A percentile compares a stretch with the other conserved stretches of the same genome.
These are phyloP conservation scores for Drosophila tanythrix DNA, from an alignment of 2,888 invertebrate genomes.

Conservation along the genomic window DNA sequence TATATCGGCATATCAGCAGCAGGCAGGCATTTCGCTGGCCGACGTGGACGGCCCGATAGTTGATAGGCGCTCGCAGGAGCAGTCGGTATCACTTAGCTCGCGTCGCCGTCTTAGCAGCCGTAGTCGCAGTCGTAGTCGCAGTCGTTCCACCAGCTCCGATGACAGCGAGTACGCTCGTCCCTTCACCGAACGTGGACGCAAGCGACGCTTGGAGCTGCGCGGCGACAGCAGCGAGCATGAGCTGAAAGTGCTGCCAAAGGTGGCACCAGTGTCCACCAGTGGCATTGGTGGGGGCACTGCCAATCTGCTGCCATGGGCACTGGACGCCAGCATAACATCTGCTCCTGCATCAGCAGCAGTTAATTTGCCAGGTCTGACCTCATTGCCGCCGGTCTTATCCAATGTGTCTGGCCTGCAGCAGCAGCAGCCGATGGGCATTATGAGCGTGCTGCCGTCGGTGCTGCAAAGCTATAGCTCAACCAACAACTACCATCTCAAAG, in stretches of 20 bases:
- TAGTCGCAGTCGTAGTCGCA: slow-evolving; percentile 77
- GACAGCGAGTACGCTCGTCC: slow-evolving; percentile 66
- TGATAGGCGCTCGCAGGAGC: slow-evolving; percentile 25
- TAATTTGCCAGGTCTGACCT: slow-evolving; percentile 11
- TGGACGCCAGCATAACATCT: slow-evolving; percentile 3
- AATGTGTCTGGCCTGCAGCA: slow-evolving; percentile 36
- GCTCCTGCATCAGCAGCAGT: slow-evolving; percentile 11
- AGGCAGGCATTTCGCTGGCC: slow-evolving; percentile 78
- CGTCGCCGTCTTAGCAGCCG: slow-evolving; percentile 76
- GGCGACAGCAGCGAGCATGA: slow-evolving; percentile 77
- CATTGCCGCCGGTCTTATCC: slow-evolving; percentile 14
- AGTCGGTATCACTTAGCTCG: slow-evolving; percentile 58
- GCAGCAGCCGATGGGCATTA: slow-evolving; percentile 17
- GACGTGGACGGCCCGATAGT: slow-evolving; percentile 41
- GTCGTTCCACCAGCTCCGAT: slow-evolving; percentile 72
- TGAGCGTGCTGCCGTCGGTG: slow-evolving; percentile 47
- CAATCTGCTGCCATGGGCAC: slow-evolving; percentile 53
- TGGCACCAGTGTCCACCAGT: neutral
- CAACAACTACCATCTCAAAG: slow-evolving; percentile 73
- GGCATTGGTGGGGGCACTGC: neutral
- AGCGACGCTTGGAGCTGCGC: slow-evolving; percentile 71
- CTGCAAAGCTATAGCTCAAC: slow-evolving; percentile 68
- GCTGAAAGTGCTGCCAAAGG: slow-evolving; percentile 35
- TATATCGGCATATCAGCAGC: slow-evolving; percentile 77
- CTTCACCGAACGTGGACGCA: slow-evolving; percentile 79